These are phyloP conservation scores for Halisarca cf. caerulea DNA, from an alignment of 37 sponge, comb jelly and placozoan species.

Conservation along the genomic window DNA sequence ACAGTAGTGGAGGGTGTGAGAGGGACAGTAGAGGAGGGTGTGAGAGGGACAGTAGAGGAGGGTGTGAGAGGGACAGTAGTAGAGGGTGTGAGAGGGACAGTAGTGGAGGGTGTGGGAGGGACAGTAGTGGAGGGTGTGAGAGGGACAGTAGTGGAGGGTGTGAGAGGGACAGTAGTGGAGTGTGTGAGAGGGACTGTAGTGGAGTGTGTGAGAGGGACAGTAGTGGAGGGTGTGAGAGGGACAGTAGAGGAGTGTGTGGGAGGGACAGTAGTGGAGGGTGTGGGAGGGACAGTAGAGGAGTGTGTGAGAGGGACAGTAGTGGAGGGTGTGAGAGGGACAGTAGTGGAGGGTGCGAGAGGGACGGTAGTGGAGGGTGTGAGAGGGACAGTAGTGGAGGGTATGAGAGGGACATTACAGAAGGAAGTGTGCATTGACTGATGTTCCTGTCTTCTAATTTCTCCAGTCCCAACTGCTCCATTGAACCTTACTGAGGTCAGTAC, in stretches of 20 bases:
- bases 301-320: background rate
- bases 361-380: background rate
- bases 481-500: background rate
- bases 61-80: too few species aligned
- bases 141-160: too few species aligned
- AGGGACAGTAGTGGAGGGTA: too few species aligned
- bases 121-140: too few species aligned
- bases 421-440: too few species aligned
- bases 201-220: background rate
- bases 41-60: too few species aligned
- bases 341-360: background rate
- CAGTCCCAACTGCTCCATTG: slow-evolving; percentile 14
- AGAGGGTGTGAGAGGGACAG: too few species aligned
- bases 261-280: background rate
- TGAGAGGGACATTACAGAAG: too few species aligned
- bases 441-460: background rate
- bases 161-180: background rate
- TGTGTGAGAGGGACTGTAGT: background rate
- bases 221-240: background rate
- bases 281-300: background rate
- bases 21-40: background rate
- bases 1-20: background rate
- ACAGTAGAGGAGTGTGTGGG: background rate
- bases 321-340: background rate
- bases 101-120: background rate